Percentiles rank a stretch among this genome's conserved stretches.
Conservation (phyloP, 2,113 vertebrate genomes). For the Neopipo cinnamomea region DNA sequence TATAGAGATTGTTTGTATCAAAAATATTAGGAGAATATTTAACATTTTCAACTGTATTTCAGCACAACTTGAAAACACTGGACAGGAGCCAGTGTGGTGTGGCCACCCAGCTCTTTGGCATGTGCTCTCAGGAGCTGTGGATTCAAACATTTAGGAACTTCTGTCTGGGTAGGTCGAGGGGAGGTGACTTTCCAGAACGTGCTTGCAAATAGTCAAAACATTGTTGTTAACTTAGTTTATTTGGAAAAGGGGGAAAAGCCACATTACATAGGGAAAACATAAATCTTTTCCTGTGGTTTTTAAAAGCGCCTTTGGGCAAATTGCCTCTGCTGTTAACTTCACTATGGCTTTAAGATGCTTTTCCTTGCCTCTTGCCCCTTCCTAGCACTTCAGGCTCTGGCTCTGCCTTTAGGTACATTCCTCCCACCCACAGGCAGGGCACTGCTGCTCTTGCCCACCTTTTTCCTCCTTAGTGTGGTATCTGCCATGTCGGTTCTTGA, state of each 20-base stretch:
- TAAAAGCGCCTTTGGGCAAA: slow-evolving; percentile 66
- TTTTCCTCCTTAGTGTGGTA: background rate
- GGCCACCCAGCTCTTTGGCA: slow-evolving; percentile 52
- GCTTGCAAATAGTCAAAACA: slow-evolving; percentile 60
- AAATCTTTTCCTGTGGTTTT: slow-evolving; percentile 70
- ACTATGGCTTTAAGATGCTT: slow-evolving; percentile 41
- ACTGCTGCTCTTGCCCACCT: background rate
- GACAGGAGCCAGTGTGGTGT: background rate
- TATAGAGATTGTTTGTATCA: background rate
- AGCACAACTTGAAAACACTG: background rate
- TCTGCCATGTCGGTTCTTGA: background rate
- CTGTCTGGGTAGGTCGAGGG: slow-evolving; percentile 16
- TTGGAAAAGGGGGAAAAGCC: slow-evolving; percentile 57
- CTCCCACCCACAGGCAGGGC: background rate
- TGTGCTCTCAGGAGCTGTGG: slow-evolving; percentile 10
- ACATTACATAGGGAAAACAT: slow-evolving; percentile 55
- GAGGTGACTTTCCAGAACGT: slow-evolving; percentile 23
- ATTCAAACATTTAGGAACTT: slow-evolving; percentile 17
- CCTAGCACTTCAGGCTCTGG: background rate
- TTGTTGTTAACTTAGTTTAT: slow-evolving; percentile 61
- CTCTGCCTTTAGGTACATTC: background rate
- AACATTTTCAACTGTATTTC: background rate
- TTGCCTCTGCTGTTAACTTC: slow-evolving; percentile 52
- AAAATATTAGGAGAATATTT: slow-evolving; percentile 20
- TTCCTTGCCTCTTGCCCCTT: background rate